A percentile compares a stretch with the other conserved stretches of the same genome.
phyloP scores from a whole-genome alignment of 2,888 invertebrate species.

The Polyommatus iphigenia region DNA sequence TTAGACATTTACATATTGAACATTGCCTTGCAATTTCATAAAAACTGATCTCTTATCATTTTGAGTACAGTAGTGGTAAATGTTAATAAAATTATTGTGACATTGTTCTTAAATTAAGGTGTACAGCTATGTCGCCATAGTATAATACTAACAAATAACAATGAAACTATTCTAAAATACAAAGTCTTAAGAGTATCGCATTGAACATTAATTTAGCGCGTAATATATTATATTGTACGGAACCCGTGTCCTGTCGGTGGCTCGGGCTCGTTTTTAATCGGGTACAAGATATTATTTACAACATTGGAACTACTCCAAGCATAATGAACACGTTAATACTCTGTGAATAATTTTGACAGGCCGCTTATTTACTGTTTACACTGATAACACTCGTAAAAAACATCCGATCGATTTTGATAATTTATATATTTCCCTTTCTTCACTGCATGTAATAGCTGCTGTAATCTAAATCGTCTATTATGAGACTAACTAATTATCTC shows the following conservation, averaged over 20 bases:
- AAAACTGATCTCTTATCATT: too few relatives aligned
- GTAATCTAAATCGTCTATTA: too few relatives aligned
- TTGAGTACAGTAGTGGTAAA: too few relatives aligned
- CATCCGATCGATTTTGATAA: background rate
- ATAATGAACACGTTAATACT: slow-evolving; percentile 55
- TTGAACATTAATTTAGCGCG: background rate
- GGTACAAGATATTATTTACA: slow-evolving; percentile 42
- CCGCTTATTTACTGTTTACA: slow-evolving; percentile 62
- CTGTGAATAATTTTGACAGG: slow-evolving; percentile 48
- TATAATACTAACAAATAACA: too few relatives aligned
- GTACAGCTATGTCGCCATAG: too few relatives aligned
- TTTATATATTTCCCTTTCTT: background rate
- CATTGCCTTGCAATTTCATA: too few relatives aligned
- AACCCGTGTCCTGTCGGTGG: background rate
- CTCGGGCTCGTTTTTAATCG: slow-evolving; percentile 17
- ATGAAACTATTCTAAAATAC: too few relatives aligned
- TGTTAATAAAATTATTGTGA: too few relatives aligned
- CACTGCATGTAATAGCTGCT: too few relatives aligned
- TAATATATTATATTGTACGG: background rate
- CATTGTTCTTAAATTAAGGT: too few relatives aligned
- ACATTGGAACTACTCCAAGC: slow-evolving; percentile 65
- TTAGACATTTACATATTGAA: too few relatives aligned
- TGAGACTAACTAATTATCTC: too few relatives aligned
- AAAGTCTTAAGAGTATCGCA: background rate
- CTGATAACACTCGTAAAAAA: slow-evolving; percentile 24